Percentiles rank a stretch among this genome's conserved stretches.
Evolutionary conservation across 2,797 vertebrate species (phyloP).

Genomic region (Acanthiza pusilla): DNA sequence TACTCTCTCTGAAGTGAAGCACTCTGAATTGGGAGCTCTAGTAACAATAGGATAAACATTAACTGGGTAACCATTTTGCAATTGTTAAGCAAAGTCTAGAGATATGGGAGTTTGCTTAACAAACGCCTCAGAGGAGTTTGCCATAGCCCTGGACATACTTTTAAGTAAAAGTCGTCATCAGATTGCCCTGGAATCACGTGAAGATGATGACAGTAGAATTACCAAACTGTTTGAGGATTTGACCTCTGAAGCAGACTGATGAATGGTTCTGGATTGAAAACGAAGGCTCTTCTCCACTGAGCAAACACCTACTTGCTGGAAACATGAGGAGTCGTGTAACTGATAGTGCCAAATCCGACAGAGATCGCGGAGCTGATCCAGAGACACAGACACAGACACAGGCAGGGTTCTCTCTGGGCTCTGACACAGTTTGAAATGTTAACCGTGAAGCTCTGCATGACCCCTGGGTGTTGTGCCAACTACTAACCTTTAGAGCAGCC

Average conservation of each 20-base stretch:
- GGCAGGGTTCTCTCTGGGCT: neutral
- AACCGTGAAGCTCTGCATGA: neutral
- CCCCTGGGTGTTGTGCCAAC: neutral
- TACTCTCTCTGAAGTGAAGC: neutral
- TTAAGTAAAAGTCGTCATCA: neutral
- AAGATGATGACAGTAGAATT: neutral
- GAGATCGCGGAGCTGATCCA: neutral
- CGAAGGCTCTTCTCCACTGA: neutral
- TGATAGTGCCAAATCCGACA: neutral
- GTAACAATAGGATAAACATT: constrained; percentile 52
- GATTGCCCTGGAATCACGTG: neutral
- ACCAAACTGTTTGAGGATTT: constrained; percentile 10
- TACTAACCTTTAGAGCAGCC: neutral
- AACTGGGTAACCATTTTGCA: constrained; percentile 40
- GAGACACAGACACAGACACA: neutral
- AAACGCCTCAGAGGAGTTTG: neutral
- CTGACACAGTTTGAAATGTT: neutral
- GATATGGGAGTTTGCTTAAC: constrained; percentile 5
- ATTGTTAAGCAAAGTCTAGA: constrained; percentile 51
- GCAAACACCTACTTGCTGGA: neutral
- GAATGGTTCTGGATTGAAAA: neutral
- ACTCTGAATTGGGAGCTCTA: neutral
- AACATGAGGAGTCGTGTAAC: neutral
- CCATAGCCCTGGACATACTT: neutral
- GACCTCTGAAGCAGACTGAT: constrained; percentile 2